A percentile compares a stretch with the other conserved stretches of the same genome.
These are phyloP conservation scores for Bombus consobrinus DNA, from an alignment of 1,140 invertebrate genomes.

Conservation along the genomic window DNA sequence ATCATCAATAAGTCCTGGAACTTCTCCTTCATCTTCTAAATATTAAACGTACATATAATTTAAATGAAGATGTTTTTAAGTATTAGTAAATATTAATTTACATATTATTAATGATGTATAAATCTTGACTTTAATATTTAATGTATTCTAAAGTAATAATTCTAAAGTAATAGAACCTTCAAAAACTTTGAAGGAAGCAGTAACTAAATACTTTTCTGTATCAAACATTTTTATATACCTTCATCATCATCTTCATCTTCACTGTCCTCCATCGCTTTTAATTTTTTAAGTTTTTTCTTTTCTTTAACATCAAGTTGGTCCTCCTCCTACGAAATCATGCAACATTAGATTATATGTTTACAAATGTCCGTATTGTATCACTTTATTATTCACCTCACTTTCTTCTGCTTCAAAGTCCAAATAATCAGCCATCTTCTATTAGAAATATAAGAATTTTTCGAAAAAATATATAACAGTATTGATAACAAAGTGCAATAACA, in stretches of 20 bases:
- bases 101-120: neutral
- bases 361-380: neutral
- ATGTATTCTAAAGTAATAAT: neutral
- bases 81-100: neutral
- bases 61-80: neutral
- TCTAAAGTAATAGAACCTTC: no score
- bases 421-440: slow-evolving; percentile 84
- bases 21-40: slow-evolving; percentile 94
- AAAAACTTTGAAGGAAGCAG: no score
- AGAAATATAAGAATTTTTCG: neutral
- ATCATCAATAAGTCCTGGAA: slow-evolving; percentile 97
- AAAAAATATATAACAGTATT: neutral
- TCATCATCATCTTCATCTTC: slow-evolving; percentile 27
- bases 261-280: slow-evolving; percentile 12
- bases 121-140: neutral
- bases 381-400: slow-evolving; percentile 85
- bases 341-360: neutral
- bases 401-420: slow-evolving; percentile 92
- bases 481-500: neutral
- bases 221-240: neutral
- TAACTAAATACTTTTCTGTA: neutral
- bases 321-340: neutral
- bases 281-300: slow-evolving; percentile 37
- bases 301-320: slow-evolving; percentile 13
- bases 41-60: neutral